phyloP scores from a whole-genome alignment of 2,888 invertebrate genomes.

The Heliconius ismenius region DNA sequence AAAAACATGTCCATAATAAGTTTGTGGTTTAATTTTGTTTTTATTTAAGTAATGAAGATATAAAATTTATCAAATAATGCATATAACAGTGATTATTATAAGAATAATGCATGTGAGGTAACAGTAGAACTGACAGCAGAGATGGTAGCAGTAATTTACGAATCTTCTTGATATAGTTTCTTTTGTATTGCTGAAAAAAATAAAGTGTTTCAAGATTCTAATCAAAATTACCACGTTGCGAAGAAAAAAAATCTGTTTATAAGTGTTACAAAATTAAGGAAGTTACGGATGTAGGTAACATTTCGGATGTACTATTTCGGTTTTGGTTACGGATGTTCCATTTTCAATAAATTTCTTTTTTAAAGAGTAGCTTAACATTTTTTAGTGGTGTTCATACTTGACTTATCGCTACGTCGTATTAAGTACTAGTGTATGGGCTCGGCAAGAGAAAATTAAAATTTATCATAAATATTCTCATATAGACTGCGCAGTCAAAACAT shows the following conservation, averaged over 20 bases:
- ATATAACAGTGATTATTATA: slow-evolving; percentile 48
- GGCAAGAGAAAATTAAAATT: too few relatives aligned
- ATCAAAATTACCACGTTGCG: not conserved
- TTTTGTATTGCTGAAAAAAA: slow-evolving; percentile 46
- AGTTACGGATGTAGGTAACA: too few relatives aligned
- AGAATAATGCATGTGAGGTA: slow-evolving; percentile 56
- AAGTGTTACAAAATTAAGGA: not conserved
- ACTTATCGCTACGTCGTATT: too few relatives aligned
- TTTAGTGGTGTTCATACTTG: not conserved
- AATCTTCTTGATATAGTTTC: slow-evolving; percentile 48
- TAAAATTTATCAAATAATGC: slow-evolving; percentile 31
- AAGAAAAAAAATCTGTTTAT: not conserved
- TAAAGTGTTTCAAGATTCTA: not conserved
- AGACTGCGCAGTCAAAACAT: too few relatives aligned
- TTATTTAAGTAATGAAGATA: not conserved
- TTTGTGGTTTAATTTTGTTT: slow-evolving; percentile 32
- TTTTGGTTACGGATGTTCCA: not conserved
- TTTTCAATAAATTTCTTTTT: too few relatives aligned
- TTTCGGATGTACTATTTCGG: not conserved
- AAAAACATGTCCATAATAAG: slow-evolving; percentile 24
- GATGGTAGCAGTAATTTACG: slow-evolving; percentile 58
- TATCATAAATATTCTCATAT: too few relatives aligned
- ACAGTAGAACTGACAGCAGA: slow-evolving; percentile 65
- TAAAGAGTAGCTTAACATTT: not conserved
- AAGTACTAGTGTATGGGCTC: too few relatives aligned